Conservation (phyloP, 2,797 vertebrate genomes). For the Cirrhinus mrigala region DNA sequence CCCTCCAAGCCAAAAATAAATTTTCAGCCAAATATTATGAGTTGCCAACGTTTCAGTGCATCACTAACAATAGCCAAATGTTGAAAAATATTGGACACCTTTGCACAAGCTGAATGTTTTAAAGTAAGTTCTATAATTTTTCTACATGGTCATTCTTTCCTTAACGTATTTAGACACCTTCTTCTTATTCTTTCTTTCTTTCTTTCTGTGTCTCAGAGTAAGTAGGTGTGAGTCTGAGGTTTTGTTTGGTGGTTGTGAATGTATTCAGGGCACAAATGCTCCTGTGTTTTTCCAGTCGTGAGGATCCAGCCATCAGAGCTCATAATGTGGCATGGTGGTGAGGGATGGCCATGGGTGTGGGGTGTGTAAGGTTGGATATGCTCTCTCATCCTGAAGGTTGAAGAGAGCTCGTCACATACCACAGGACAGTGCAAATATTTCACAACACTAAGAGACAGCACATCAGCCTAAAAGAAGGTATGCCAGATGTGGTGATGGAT, state of each 20-base stretch:
- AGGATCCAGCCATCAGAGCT: conserved; percentile 52
- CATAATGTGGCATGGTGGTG: conserved; percentile 20
- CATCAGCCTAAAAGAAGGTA: conserved; percentile 62
- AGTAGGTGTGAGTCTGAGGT: conserved; percentile 48
- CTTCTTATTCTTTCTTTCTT: not conserved
- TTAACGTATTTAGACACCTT: no score
- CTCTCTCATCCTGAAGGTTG: conserved; percentile 55
- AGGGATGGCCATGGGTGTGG: conserved; percentile 5
- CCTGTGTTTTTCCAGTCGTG: conserved; percentile 59
- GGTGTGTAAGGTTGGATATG: conserved; percentile 10
- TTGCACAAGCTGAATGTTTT: no score
- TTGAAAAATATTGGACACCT: no score
- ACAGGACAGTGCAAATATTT: conserved; percentile 78
- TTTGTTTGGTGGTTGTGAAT: conserved; percentile 74
- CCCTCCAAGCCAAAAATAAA: no score
- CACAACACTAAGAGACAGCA: conserved; percentile 76
- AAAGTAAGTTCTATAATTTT: no score
- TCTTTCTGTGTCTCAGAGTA: not conserved
- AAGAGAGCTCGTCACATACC: conserved; percentile 72
- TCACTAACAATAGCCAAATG: no score
- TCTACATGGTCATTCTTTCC: no score
- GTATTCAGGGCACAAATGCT: conserved; percentile 68
- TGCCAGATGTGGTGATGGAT: conserved; percentile 28
- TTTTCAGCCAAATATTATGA: no score
- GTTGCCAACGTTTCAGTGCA: no score